Evolutionary conservation across 2,113 vertebrate species (phyloP).

Genomic region (Xiphophorus maculatus): DNA sequence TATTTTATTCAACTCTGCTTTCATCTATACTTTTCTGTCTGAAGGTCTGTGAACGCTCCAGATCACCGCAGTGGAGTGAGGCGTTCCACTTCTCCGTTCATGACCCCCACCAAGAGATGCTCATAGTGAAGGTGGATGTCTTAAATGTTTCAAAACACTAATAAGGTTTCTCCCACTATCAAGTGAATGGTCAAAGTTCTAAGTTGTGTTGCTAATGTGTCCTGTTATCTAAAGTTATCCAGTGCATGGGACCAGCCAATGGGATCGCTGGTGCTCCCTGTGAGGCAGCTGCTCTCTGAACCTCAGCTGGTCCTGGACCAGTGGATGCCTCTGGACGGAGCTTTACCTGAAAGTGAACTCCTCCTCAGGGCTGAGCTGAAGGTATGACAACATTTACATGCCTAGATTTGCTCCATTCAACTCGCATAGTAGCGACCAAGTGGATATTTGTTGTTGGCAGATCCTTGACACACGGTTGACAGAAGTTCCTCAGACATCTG

Average conservation of each 20-base stretch:
- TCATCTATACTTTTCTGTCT: background rate
- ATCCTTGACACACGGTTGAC: slow-evolving; percentile 67
- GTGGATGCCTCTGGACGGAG: slow-evolving; percentile 83
- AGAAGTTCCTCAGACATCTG: slow-evolving; percentile 54
- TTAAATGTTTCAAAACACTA: background rate
- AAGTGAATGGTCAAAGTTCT: background rate
- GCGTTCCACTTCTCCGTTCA: slow-evolving; percentile 83
- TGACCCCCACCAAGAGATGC: slow-evolving; percentile 80
- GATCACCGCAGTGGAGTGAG: slow-evolving; percentile 87
- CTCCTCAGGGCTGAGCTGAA: slow-evolving; percentile 87
- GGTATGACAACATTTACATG: slow-evolving; percentile 66
- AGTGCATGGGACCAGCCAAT: slow-evolving; percentile 79
- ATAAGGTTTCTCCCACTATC: background rate
- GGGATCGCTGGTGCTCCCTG: slow-evolving; percentile 83
- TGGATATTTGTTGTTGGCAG: slow-evolving; percentile 39
- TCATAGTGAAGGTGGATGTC: slow-evolving; percentile 84
- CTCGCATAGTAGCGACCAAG: background rate
- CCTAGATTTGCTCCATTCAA: background rate
- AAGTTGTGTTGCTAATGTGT: background rate
- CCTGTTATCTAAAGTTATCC: slow-evolving; percentile 63
- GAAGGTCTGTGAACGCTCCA: slow-evolving; percentile 80
- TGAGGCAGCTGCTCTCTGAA: slow-evolving; percentile 81
- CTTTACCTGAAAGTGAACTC: slow-evolving; percentile 81
- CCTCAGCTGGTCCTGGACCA: slow-evolving; percentile 83
- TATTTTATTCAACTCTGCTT: background rate